phyloP scores from a whole-genome alignment of 2,888 invertebrate species.

The Atethmia centrago region DNA sequence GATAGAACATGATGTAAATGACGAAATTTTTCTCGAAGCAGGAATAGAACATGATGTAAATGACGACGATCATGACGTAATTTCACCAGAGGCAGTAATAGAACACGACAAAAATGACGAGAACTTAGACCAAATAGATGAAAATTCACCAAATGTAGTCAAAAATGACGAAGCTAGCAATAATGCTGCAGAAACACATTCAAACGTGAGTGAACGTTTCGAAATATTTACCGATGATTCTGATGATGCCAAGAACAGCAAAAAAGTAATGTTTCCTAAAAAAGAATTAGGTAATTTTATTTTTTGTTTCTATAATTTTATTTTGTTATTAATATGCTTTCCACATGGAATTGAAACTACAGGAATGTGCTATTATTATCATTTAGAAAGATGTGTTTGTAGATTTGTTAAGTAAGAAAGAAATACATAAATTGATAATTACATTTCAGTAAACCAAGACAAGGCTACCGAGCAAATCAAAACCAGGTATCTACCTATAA shows the following conservation, averaged over 20 bases:
- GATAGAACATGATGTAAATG: background rate
- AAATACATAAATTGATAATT: conserved; percentile 2
- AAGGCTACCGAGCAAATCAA: background rate
- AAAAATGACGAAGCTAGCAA: conserved; percentile 15
- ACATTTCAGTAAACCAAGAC: conserved; percentile 45
- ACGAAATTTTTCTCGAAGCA: background rate
- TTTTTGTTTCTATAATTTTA: conserved; percentile 62
- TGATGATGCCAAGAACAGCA: conserved; percentile 62
- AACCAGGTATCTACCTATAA: conserved; percentile 13
- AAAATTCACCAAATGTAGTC: background rate
- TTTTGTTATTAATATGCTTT: conserved; percentile 25
- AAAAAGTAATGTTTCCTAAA: conserved; percentile 82
- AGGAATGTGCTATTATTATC: background rate
- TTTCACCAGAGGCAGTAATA: background rate
- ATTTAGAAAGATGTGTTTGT: background rate
- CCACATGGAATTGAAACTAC: background rate
- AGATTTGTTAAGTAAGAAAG: background rate
- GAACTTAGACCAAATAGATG: conserved; percentile 13
- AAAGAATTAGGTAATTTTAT: conserved; percentile 78
- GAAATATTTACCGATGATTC: conserved; percentile 65
- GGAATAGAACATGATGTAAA: background rate
- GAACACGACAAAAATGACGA: conserved; percentile 10
- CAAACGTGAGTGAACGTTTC: conserved; percentile 63
- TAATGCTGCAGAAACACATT: conserved; percentile 29
- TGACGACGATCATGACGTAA: too few species aligned